phyloP scores from a whole-genome alignment of 2,888 invertebrate species.

The Melinaea menophilus region DNA sequence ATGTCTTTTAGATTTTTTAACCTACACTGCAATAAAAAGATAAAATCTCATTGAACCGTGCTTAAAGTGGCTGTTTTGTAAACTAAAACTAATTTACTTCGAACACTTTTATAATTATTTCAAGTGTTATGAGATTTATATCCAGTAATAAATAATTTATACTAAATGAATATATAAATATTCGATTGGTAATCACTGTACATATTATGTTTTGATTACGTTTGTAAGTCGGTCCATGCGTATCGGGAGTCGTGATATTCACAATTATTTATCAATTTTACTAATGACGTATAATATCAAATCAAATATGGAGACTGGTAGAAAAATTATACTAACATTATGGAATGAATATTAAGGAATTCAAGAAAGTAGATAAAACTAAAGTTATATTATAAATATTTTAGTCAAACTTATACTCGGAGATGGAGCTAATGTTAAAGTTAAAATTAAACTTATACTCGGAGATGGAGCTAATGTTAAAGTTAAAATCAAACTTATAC shows the following conservation, averaged over 20 bases:
- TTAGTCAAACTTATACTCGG: no score
- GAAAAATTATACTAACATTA: not conserved
- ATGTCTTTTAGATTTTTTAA: conserved; percentile 54
- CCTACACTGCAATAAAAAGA: conserved; percentile 31
- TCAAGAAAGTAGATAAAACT: no score
- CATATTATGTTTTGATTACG: no score
- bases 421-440: no score
- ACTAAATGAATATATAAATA: no score
- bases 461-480: no score
- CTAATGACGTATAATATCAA: conserved; percentile 47
- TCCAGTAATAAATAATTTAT: no score
- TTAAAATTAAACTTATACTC: no score
- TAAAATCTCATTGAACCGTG: conserved; percentile 20
- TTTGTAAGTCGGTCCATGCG: not conserved
- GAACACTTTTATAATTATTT: not conserved
- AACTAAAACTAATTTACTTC: not conserved
- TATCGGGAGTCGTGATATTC: conserved; percentile 27
- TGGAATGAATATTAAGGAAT: no score
- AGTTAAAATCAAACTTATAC: no score
- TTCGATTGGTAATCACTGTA: no score
- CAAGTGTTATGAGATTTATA: conserved; percentile 24
- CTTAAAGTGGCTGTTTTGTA: conserved; percentile 18
- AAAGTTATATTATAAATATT: no score
- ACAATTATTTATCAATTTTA: conserved; percentile 71
- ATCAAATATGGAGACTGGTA: not conserved